Evolutionary conservation across 2,888 invertebrate genomes (phyloP).

Genomic region (Dysmachus trigonus): DNA sequence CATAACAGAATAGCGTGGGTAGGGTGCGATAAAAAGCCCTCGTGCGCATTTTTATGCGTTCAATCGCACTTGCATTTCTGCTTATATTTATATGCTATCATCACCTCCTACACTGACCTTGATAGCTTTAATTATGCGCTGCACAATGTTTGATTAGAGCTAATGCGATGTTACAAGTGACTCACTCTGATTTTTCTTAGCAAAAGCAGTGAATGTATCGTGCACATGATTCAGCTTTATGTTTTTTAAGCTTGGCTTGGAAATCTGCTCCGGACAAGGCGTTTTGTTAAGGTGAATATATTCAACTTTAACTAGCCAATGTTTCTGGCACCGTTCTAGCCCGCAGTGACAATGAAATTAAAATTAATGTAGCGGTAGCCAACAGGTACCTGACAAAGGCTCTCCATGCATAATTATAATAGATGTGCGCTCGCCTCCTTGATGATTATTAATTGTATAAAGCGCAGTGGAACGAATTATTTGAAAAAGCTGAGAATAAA

Average conservation of each 20-base stretch:
- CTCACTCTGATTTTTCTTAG: background rate
- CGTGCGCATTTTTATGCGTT: background rate
- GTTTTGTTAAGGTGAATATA: background rate
- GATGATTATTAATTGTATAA: background rate
- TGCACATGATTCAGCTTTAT: background rate
- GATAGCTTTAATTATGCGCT: background rate
- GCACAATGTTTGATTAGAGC: background rate
- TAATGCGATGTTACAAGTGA: background rate
- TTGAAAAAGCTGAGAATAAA: background rate
- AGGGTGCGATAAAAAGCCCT: background rate
- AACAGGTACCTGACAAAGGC: background rate
- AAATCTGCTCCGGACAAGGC: background rate
- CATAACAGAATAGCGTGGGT: background rate
- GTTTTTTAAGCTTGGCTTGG: background rate
- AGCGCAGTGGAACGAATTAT: background rate
- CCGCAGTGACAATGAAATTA: background rate
- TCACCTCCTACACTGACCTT: background rate
- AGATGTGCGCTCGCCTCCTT: background rate
- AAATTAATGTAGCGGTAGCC: background rate
- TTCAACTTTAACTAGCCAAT: background rate
- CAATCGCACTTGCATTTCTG: background rate
- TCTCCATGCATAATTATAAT: background rate
- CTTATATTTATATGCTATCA: no score
- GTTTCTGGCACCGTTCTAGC: background rate
- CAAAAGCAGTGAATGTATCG: background rate